Conservation (phyloP, 2,797 vertebrate genomes). For the Chelon labrosus region DNA sequence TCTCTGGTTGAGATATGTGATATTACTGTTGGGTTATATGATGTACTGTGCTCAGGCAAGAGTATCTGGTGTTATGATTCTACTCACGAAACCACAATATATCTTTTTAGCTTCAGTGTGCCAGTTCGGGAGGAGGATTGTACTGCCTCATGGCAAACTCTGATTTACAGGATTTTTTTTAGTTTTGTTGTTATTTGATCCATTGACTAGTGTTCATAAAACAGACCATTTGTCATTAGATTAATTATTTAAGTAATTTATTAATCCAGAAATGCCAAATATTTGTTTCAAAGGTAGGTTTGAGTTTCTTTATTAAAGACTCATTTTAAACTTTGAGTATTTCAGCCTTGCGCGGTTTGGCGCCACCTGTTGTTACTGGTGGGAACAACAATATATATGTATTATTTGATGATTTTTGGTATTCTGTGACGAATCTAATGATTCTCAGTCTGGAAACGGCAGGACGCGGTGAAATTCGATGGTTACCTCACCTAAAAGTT, state of each 20-base stretch:
- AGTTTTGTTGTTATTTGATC: not conserved
- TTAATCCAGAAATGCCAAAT: not conserved
- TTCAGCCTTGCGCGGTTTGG: too few relatives aligned
- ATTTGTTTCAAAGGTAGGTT: not conserved
- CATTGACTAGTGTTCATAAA: not conserved
- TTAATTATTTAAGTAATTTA: not conserved
- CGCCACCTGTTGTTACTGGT: too few relatives aligned
- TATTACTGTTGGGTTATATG: slow-evolving; percentile 6
- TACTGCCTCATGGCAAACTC: not conserved
- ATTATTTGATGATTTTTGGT: too few relatives aligned
- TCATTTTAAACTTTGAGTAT: too few relatives aligned
- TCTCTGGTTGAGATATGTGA: slow-evolving; percentile 33
- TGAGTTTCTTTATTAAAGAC: too few relatives aligned
- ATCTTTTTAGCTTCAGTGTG: not conserved
- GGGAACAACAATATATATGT: too few relatives aligned
- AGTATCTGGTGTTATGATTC: slow-evolving; percentile 1
- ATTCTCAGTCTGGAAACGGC: too few relatives aligned
- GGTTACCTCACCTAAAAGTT: too few relatives aligned
- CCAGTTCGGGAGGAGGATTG: not conserved
- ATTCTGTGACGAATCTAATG: too few relatives aligned
- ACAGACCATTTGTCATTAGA: not conserved
- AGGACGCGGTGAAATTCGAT: too few relatives aligned
- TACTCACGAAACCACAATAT: not conserved
- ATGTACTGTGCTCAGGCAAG: not conserved
- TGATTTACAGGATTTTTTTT: not conserved